A percentile compares a stretch with the other conserved stretches of the same genome.
These are phyloP conservation scores for Rhinoderma darwinii DNA, from an alignment of 2,113 vertebrate species.

Conservation along the genomic window DNA sequence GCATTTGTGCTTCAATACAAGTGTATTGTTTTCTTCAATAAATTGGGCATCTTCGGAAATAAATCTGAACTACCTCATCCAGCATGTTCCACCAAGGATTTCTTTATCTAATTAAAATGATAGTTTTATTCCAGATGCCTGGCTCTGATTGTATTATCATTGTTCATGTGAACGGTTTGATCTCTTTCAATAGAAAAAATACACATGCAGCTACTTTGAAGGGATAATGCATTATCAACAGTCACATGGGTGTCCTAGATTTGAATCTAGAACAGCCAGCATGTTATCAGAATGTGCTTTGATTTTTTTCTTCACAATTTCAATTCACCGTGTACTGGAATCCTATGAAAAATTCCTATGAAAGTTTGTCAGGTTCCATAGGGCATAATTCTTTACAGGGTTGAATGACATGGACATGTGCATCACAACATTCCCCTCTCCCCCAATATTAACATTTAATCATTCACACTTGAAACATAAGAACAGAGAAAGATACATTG, in stretches of 20 bases:
- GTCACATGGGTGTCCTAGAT: slow-evolving; percentile 44
- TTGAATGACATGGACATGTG: background rate
- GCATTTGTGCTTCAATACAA: background rate
- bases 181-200: slow-evolving; percentile 37
- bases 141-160: slow-evolving; percentile 67
- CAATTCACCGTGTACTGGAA: slow-evolving; percentile 7
- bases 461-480: background rate
- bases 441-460: background rate
- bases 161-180: slow-evolving; percentile 23
- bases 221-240: slow-evolving; percentile 48
- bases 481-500: background rate
- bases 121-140: slow-evolving; percentile 67
- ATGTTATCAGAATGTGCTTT: slow-evolving; percentile 34
- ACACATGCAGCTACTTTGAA: slow-evolving; percentile 27
- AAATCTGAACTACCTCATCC: background rate
- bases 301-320: slow-evolving; percentile 36
- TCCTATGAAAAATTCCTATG: background rate
- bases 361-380: background rate
- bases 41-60: slow-evolving; percentile 20
- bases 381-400: background rate
- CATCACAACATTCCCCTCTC: background rate
- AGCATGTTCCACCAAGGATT: slow-evolving; percentile 15
- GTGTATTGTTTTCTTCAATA: slow-evolving; percentile 37
- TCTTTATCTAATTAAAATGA: slow-evolving; percentile 55
- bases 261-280: slow-evolving; percentile 40